Evolutionary conservation across 2,797 vertebrate genomes (phyloP).

Genomic region (Sebastes itinus): DNA sequence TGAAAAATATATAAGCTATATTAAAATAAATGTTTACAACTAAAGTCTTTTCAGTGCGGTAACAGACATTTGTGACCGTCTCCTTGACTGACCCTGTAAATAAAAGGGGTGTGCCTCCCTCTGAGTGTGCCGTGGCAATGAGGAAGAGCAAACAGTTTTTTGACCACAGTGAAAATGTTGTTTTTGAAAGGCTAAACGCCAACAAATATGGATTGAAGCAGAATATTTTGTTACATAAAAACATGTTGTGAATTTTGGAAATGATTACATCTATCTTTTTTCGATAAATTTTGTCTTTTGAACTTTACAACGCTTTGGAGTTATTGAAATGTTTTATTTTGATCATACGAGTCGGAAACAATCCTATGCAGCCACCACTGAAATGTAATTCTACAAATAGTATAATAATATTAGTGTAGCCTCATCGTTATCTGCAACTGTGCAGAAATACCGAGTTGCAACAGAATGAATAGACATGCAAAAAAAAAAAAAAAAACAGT

Average conservation of each 20-base stretch:
- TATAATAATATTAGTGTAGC: neutral
- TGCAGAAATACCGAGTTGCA: neutral
- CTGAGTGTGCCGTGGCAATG: neutral
- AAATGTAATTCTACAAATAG: neutral
- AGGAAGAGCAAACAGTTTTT: neutral
- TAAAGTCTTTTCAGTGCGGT: too few relatives aligned
- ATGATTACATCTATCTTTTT: too few relatives aligned
- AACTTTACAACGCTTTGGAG: neutral
- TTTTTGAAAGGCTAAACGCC: too few relatives aligned
- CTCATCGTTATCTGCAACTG: neutral
- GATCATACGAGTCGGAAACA: neutral
- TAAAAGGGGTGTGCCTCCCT: neutral
- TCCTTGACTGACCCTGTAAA: neutral
- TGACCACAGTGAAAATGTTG: neutral
- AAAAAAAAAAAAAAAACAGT: neutral
- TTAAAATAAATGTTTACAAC: too few relatives aligned
- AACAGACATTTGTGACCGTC: neutral
- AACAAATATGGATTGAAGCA: too few relatives aligned
- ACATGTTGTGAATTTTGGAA: neutral
- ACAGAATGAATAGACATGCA: neutral
- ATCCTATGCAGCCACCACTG: neutral
- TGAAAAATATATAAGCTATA: too few relatives aligned
- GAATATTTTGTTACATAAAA: neutral
- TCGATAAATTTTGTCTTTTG: neutral
- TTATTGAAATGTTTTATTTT: neutral